Evolutionary conservation across 1,140 invertebrate genomes (phyloP).

Genomic region (Pseudobourletiella spinata): DNA sequence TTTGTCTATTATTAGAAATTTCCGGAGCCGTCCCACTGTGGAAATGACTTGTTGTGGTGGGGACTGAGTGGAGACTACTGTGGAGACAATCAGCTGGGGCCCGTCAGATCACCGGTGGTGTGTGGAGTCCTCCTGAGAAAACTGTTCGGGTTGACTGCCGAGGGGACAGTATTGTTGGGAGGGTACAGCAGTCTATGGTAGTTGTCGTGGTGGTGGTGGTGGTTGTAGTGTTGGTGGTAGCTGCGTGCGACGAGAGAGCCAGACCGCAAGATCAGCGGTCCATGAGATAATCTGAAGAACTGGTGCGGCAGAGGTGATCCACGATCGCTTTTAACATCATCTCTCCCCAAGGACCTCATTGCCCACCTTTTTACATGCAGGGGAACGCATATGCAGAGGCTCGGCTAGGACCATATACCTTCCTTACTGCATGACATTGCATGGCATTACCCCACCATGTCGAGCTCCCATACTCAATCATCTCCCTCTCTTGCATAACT

Average conservation of each 20-base stretch:
- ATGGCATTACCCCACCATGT: no score
- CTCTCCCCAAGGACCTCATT: slow-evolving; percentile 1
- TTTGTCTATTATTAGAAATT: no score
- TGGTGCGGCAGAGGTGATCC: slow-evolving; percentile 15
- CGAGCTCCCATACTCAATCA: no score
- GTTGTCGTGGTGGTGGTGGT: neutral
- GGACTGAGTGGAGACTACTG: neutral
- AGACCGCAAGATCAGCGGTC: slow-evolving; percentile 28
- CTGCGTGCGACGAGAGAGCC: neutral
- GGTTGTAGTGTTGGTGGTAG: neutral
- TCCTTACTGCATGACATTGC: no score
- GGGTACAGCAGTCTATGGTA: no score
- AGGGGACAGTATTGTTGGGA: neutral
- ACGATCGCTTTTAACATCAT: slow-evolving; percentile 17
- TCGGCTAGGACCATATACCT: no score
- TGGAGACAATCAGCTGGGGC: neutral
- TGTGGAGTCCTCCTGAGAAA: neutral
- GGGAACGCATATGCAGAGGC: neutral
- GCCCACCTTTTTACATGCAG: neutral
- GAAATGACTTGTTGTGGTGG: no score
- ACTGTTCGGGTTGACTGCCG: neutral
- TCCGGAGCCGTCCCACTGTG: no score
- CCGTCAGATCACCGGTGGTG: neutral
- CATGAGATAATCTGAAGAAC: slow-evolving; percentile 23
- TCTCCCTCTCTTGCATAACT: no score